phyloP scores from a whole-genome alignment of 2,113 vertebrate genomes.

The Scopus umbretta region DNA sequence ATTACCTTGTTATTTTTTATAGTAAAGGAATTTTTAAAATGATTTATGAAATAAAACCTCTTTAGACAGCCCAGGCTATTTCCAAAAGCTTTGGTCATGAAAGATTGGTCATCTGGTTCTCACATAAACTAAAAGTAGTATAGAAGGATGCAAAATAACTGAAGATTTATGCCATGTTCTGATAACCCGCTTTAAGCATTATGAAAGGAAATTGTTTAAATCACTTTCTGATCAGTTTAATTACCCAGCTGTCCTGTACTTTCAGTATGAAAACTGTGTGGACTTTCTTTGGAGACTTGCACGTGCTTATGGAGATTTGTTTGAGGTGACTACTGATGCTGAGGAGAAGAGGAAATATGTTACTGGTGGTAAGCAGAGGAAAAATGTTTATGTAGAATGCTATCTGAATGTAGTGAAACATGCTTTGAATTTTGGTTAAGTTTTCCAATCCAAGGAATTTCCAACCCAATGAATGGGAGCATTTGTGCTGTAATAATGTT shows the following conservation, averaged over 20 bases:
- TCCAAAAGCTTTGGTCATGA: background rate
- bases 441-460: background rate
- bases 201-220: background rate
- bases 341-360: slow-evolving; percentile 86
- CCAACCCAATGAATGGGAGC: background rate
- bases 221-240: background rate
- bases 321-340: slow-evolving; percentile 75
- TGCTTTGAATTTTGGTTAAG: background rate
- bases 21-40: background rate
- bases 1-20: background rate
- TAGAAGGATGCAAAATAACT: background rate
- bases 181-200: background rate
- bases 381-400: background rate
- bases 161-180: background rate
- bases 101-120: background rate
- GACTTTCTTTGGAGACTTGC: slow-evolving; percentile 88
- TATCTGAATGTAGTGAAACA: background rate
- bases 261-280: slow-evolving; percentile 80
- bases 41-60: background rate
- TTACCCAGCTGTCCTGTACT: background rate
- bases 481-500: background rate
- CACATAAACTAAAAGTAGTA: background rate
- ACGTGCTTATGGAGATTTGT: slow-evolving; percentile 87
- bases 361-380: slow-evolving; percentile 76
- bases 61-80: background rate